These are phyloP conservation scores for Platichthys flesus DNA, from an alignment of 2,113 vertebrate species.

Conservation along the genomic window DNA sequence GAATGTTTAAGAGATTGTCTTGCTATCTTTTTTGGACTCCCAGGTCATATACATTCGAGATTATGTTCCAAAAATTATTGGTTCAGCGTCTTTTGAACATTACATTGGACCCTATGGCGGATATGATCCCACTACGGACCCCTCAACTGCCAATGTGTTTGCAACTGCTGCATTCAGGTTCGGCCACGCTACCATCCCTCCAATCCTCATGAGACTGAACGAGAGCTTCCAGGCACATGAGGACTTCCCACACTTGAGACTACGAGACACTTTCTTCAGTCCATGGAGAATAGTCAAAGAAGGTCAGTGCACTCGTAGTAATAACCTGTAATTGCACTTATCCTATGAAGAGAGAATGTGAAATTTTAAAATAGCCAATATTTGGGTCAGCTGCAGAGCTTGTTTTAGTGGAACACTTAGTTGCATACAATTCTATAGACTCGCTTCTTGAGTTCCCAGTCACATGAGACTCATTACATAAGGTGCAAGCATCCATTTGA, in stretches of 20 bases:
- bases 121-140: slow-evolving; percentile 86
- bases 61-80: slow-evolving; percentile 93
- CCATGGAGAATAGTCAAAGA: slow-evolving; percentile 93
- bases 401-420: not conserved
- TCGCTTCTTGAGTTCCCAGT: not conserved
- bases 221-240: slow-evolving; percentile 84
- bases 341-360: not conserved
- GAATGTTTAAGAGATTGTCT: not conserved
- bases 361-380: not conserved
- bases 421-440: slow-evolving; percentile 4
- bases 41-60: slow-evolving; percentile 94
- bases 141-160: slow-evolving; percentile 91
- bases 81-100: slow-evolving; percentile 82
- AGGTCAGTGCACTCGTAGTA: slow-evolving; percentile 81
- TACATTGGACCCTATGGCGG: slow-evolving; percentile 87
- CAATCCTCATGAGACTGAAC: slow-evolving; percentile 84
- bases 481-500: not conserved
- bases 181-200: slow-evolving; percentile 89
- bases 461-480: slow-evolving; percentile 31
- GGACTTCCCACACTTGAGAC: slow-evolving; percentile 79
- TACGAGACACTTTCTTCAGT: slow-evolving; percentile 90
- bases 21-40: slow-evolving; percentile 30
- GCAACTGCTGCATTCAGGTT: slow-evolving; percentile 97
- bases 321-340: slow-evolving; percentile 13
- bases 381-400: slow-evolving; percentile 27